phyloP scores from a whole-genome alignment of 2,113 vertebrate species.

The Progne subis region DNA sequence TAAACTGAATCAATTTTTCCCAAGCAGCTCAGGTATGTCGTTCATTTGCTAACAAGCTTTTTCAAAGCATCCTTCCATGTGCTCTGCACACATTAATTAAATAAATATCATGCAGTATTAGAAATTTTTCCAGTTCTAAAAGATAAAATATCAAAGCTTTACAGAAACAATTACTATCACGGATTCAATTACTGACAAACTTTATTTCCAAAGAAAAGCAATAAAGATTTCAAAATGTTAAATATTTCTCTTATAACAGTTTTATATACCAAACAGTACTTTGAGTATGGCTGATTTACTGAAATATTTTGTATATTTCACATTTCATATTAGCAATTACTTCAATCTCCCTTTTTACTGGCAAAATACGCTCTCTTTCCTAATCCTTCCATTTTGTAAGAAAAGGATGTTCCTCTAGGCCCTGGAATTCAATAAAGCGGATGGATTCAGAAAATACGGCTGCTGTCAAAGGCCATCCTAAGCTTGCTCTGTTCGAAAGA shows the following conservation, averaged over 20 bases:
- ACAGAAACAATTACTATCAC: neutral
- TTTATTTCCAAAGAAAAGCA: neutral
- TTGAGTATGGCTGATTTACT: neutral
- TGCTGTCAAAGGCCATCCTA: neutral
- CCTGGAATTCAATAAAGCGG: neutral
- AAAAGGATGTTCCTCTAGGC: neutral
- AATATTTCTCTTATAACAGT: neutral
- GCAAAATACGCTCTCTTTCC: neutral
- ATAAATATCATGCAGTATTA: neutral
- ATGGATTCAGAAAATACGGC: neutral
- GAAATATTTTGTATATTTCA: neutral
- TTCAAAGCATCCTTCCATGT: neutral
- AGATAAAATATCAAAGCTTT: neutral
- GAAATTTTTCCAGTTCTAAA: neutral
- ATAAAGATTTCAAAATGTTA: neutral
- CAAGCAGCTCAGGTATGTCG: neutral
- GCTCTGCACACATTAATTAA: neutral
- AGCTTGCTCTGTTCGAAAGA: neutral
- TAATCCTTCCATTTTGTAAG: neutral
- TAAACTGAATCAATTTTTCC: neutral
- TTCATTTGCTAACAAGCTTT: neutral
- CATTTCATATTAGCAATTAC: neutral
- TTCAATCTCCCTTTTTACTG: neutral
- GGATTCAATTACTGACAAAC: neutral
- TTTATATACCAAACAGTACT: neutral